A percentile compares a stretch with the other conserved stretches of the same genome.
Conservation (phyloP, 2,113 vertebrate species). For the Oreochromis spilurus region DNA sequence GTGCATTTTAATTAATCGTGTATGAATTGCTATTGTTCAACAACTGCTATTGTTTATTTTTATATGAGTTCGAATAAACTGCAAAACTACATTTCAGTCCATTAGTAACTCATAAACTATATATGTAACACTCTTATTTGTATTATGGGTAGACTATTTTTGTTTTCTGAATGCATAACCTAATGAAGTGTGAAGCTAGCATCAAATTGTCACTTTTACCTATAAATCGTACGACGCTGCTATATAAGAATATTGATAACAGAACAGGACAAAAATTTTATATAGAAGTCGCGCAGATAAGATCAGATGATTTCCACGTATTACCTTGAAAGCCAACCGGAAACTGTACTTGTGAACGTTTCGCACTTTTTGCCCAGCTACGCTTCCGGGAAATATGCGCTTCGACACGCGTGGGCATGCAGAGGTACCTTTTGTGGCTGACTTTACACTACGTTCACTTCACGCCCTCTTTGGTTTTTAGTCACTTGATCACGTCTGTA, state of each 20-base stretch:
- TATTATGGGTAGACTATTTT: not conserved
- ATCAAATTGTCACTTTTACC: not conserved
- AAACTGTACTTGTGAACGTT: not conserved
- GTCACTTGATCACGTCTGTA: not conserved
- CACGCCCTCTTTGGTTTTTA: not conserved
- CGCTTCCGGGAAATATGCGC: conserved; percentile 3
- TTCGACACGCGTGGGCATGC: not conserved
- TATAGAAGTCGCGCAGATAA: not conserved
- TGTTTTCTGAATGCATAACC: not conserved
- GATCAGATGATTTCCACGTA: no score
- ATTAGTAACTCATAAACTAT: not conserved
- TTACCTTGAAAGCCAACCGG: not conserved
- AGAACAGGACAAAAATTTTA: not conserved
- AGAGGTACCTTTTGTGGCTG: not conserved
- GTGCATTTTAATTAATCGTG: not conserved
- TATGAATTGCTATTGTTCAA: not conserved
- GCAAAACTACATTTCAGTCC: not conserved
- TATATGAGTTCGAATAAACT: not conserved
- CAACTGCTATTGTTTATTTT: not conserved
- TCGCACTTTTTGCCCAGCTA: not conserved
- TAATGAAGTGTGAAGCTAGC: not conserved
- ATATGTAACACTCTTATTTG: not conserved
- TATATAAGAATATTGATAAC: not conserved
- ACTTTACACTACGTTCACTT: not conserved
- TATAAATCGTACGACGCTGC: not conserved